Evolutionary conservation across 1,140 invertebrate species (phyloP).

Genomic region (Cyrtorhinus lividipennis): DNA sequence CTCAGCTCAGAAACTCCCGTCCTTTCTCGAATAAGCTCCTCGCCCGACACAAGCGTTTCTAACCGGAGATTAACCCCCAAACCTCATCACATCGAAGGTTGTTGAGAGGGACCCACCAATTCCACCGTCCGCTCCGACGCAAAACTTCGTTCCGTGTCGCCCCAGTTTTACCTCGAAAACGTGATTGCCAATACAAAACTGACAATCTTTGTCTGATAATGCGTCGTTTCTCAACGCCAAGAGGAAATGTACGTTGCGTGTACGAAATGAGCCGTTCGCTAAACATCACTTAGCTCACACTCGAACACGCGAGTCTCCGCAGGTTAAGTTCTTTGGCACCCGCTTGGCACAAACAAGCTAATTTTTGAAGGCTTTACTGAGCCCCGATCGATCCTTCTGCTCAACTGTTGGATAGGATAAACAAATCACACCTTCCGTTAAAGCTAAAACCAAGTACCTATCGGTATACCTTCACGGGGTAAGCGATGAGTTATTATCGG

Average conservation of each 20-base stretch:
- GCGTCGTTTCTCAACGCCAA: not conserved
- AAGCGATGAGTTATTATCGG: too few relatives aligned
- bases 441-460: too few relatives aligned
- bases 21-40: not conserved
- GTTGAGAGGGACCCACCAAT: not conserved
- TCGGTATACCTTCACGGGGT: too few relatives aligned
- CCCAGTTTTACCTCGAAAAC: slow-evolving; percentile 1
- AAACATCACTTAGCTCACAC: not conserved
- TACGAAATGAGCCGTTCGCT: not conserved
- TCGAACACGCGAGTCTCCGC: not conserved
- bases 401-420: too few relatives aligned
- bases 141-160: not conserved
- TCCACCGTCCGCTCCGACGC: not conserved
- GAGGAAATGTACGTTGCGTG: not conserved
- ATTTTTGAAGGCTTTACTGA: too few relatives aligned
- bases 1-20: not conserved
- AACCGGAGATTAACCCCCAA: slow-evolving; percentile 6
- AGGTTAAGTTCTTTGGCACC: slow-evolving; percentile 6
- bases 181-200: not conserved
- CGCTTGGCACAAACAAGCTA: not conserved
- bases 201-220: slow-evolving; percentile 4
- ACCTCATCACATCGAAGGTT: slow-evolving; percentile 8
- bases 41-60: not conserved
- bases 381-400: too few relatives aligned
- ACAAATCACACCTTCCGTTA: too few relatives aligned